Base-by-base conservation (phyloP, 2,113 vertebrate genomes). In the Hypanus sabinus region DNA sequence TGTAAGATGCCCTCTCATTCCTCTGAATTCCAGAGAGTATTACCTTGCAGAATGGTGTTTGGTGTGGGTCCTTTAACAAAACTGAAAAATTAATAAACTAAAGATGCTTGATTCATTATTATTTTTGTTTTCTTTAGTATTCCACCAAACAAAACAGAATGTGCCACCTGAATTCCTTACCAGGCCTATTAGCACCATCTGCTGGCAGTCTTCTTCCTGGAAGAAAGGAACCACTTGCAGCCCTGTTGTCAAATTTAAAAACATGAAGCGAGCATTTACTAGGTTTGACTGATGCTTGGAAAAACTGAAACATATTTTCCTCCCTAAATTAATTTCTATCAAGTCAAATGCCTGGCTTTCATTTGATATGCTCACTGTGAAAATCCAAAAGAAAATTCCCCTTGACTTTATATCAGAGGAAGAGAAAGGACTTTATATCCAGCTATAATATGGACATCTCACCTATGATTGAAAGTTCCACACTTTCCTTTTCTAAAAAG, bases 141-240 rank as follows among this genome's bases (percentile, higher is more conserved):
- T 65, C 30, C 85, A 65, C 5, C 5, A 33, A 33, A 79, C 12
- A 90, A 90, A 65, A 65, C 60, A 65, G 60, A 5, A 18, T 65
- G 14, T 7, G 16, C 30, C 60, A 90, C 5, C 22, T 46, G 36
- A 7, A 20, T 18, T 71, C 70, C 98, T 95, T 97, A 99, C 99
- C 98, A 99, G 96, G 94, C 98, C 98, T 94, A 98, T 96, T 46
- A 98, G 97, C 94, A 96, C 95, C 94, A 97, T 97, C 96, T 99
- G 98, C 77, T 97, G 97, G 94, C 95, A 96, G 94, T 99, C 98
- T 33, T 99, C 98, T 95, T 99, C 98, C 95, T 98, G 97, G 95
- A 99, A 97, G 90, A 99, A 97, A n/a, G 98, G 98, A 60, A 96
- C 96, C 94, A 96, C 95, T 95, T 97, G 97, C 95, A 97, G 97